These are phyloP conservation scores for Pteronura brasiliensis DNA, from an alignment of 2,113 vertebrate species.

Conservation along the genomic window DNA sequence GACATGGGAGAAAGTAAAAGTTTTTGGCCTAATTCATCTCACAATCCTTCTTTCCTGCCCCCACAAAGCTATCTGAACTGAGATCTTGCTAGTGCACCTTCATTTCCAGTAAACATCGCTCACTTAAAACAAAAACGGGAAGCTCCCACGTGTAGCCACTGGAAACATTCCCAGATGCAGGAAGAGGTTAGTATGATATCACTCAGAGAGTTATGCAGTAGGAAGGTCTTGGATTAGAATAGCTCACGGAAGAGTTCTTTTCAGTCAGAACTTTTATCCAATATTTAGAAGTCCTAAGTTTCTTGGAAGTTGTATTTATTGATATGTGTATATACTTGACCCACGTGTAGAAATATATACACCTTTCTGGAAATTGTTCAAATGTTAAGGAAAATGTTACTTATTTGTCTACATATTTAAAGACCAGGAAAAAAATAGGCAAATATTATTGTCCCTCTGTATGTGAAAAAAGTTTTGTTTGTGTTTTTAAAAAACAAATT, in stretches of 20 bases:
- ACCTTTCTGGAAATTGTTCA: neutral
- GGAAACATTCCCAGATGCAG: constrained; percentile 68
- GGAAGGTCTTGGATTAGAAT: constrained; percentile 2
- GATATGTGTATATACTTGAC: neutral
- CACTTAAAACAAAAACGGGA: constrained; percentile 71
- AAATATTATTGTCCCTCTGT: neutral
- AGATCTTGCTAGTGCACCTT: constrained; percentile 60
- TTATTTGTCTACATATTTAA: neutral
- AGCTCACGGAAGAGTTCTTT: neutral
- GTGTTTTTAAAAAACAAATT: neutral
- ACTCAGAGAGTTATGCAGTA: constrained; percentile 40
- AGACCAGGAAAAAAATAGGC: neutral
- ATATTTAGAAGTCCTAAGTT: neutral
- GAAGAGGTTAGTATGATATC: constrained; percentile 60
- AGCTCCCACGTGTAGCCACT: constrained; percentile 53
- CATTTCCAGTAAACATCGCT: constrained; percentile 76
- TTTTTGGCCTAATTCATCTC: constrained; percentile 27
- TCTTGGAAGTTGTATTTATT: constrained; percentile 17
- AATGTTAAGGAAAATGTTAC: constrained; percentile 12
- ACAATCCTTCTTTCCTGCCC: constrained; percentile 49
- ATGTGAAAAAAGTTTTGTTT: constrained; percentile 11
- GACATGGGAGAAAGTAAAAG: constrained; percentile 51
- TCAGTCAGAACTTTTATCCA: neutral
- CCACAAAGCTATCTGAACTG: constrained; percentile 59
- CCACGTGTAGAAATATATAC: constrained; percentile 68